Base-by-base conservation (phyloP, 64 coral and sea anemone genomes). In the Stichodactyla mertensii region DNA sequence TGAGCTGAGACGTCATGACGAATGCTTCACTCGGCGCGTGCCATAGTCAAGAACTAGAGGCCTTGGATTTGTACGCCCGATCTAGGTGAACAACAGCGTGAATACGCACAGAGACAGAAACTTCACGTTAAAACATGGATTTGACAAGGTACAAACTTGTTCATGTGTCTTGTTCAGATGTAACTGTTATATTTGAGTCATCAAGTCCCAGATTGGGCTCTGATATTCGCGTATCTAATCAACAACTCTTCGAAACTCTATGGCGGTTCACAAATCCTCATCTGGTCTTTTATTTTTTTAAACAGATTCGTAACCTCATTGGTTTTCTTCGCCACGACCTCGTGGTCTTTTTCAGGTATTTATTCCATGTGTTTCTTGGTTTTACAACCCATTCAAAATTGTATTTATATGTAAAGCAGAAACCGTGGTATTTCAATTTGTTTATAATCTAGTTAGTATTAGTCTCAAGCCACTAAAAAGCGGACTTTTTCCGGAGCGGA, bases 1-100 rank as follows among this genome's bases (percentile, higher is more conserved):
- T 18, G 64, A 74, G 69, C 23, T 31, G 69, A 74, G 10, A 81
- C 78, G 78, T 81, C 78, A 81, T 81, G 53, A 81, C n/a, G 36
- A 81, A 52, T 51, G 78, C 53, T 81, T 51, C 53, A 81, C 78
- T 81, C 78, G 78, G 53, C 78, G 78, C 78, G 78, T 81, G 78
- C 78, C 53, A 81, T 28, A 53, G 54, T 81, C 78, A 20, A 54
- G 69, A 74, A 74, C 27, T 23, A 74, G 69, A 74, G 24, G 69
- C 24, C 69, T 74, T 74, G 69, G 11, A 71, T 71, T 74, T 74
- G 22, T 74, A 74, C 69, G 69, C 69, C 69, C 69, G 69, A 74
- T n/a, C 23, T 74, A 23, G 9, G 7, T 31, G 69, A 74, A 74
- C 69, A 74, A 36, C 69, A 23, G 24, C 69, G 26, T 74, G n/a